Evolutionary conservation across 2,888 invertebrate species (phyloP).

Genomic region (Julus scanicus): DNA sequence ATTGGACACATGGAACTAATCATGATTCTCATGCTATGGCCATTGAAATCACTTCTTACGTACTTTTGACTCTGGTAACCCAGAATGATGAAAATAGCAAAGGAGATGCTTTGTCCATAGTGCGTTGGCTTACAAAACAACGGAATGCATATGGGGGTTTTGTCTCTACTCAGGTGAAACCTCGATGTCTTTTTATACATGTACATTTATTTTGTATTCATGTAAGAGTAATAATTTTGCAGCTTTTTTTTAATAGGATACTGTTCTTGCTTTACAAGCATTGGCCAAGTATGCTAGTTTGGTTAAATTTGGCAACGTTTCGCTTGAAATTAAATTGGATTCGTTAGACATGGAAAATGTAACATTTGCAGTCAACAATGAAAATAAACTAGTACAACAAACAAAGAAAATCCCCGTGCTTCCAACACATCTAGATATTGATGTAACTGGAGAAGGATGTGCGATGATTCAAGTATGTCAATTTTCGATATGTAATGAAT

Average conservation of each 20-base stretch:
- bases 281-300: slow-evolving; percentile 71
- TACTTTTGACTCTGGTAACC: slow-evolving; percentile 71
- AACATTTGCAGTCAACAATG: slow-evolving; percentile 66
- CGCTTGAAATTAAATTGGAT: slow-evolving; percentile 68
- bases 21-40: slow-evolving; percentile 71
- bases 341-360: slow-evolving; percentile 66
- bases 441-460: slow-evolving; percentile 71
- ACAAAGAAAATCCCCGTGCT: slow-evolving; percentile 67
- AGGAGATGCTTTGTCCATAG: slow-evolving; percentile 72
- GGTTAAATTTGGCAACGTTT: slow-evolving; percentile 67
- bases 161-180: slow-evolving; percentile 76
- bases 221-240: no score
- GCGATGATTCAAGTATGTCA: slow-evolving; percentile 70
- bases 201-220: background rate
- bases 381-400: slow-evolving; percentile 70
- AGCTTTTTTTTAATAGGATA: slow-evolving; percentile 70
- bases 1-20: background rate
- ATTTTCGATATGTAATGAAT: no score
- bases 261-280: slow-evolving; percentile 73
- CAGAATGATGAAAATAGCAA: slow-evolving; percentile 70
- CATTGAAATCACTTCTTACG: slow-evolving; percentile 78
- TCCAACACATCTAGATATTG: slow-evolving; percentile 68
- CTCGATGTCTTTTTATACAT: slow-evolving; percentile 64
- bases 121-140: slow-evolving; percentile 79
- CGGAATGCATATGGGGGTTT: slow-evolving; percentile 79